These are phyloP conservation scores for Trinectes maculatus DNA, from an alignment of 2,113 vertebrate genomes.

Conservation along the genomic window DNA sequence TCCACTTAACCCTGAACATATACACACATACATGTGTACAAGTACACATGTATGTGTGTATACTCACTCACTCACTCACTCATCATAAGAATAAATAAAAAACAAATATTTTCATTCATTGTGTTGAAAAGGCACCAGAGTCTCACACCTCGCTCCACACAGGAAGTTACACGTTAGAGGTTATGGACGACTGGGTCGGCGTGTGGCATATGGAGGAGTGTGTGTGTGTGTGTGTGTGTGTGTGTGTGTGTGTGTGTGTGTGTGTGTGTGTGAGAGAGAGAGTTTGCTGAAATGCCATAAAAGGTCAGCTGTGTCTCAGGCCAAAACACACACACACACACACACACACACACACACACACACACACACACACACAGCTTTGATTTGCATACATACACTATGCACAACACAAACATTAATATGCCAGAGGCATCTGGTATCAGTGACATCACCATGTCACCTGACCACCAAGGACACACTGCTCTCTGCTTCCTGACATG, in stretches of 20 bases:
- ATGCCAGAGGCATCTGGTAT: not conserved
- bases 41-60: not conserved
- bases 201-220: constrained; percentile 14
- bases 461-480: constrained; percentile 20
- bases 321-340: constrained; percentile 11
- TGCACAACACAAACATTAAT: not conserved
- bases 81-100: not conserved
- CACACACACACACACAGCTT: constrained; percentile 14
- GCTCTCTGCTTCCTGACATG: not conserved
- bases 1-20: constrained; percentile 45
- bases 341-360: constrained; percentile 3
- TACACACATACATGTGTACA: not conserved
- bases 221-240: not conserved
- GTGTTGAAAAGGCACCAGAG: not conserved
- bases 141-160: not conserved
- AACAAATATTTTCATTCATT: not conserved
- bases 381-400: constrained; percentile 35
- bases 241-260: constrained; percentile 40
- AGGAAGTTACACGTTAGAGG: constrained; percentile 8
- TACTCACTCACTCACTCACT: not conserved
- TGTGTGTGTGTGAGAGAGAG: constrained; percentile 29
- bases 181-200: not conserved
- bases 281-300: constrained; percentile 61
- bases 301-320: constrained; percentile 62
- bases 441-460: constrained; percentile 20